Evolutionary conservation across 2,797 vertebrate species (phyloP).

Genomic region (Crocodylus rhombifer): DNA sequence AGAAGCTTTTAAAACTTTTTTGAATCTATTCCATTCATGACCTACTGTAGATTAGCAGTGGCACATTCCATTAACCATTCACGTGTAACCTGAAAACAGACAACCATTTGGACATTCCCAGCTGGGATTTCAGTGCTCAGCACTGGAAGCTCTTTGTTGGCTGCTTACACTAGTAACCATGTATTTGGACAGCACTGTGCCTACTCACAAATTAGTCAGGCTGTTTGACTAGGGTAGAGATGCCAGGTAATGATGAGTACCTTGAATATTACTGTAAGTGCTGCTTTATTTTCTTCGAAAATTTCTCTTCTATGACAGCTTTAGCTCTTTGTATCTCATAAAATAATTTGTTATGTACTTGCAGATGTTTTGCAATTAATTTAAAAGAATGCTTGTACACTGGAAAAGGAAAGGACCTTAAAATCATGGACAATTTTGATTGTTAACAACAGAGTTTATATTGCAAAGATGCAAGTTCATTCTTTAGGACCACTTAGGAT

Average conservation of each 20-base stretch:
- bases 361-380: background rate
- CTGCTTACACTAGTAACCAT: background rate
- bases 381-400: background rate
- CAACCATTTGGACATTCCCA: background rate
- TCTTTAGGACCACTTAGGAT: background rate
- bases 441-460: background rate
- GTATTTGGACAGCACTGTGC: background rate
- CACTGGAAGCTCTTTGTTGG: background rate
- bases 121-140: conserved; percentile 14
- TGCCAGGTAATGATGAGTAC: background rate
- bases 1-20: conserved; percentile 22
- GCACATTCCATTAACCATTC: background rate
- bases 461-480: background rate
- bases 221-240: background rate
- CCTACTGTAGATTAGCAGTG: conserved; percentile 1
- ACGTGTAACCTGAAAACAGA: conserved; percentile 8
- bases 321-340: background rate
- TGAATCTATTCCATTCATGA: background rate
- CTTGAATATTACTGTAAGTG: background rate
- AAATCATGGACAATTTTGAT: background rate
- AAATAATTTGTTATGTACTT: background rate
- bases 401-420: background rate
- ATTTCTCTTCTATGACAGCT: background rate
- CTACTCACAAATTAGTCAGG: background rate
- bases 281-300: conserved; percentile 5